Conservation (phyloP, 2,888 invertebrate species). For the Erpobdella octoculata region DNA sequence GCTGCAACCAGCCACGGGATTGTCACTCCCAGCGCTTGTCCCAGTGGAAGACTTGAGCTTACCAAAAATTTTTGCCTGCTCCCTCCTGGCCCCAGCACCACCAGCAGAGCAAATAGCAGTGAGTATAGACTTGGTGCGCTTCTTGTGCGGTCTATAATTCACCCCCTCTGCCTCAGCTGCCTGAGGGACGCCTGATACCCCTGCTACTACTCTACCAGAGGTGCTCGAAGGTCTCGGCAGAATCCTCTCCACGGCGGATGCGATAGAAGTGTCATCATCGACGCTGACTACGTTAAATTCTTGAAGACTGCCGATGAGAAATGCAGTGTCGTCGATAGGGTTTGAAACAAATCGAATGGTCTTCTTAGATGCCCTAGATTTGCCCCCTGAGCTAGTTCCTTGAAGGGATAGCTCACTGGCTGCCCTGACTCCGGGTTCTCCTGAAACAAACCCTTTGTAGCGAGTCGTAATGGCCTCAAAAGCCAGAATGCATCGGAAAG, state of each 20-base stretch:
- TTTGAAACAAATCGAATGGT: conserved; percentile 33
- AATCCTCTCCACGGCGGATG: background rate
- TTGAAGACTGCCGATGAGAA: conserved; percentile 33
- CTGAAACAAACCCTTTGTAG: conserved; percentile 22
- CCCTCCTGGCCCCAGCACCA: background rate
- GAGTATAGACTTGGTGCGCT: background rate
- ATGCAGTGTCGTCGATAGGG: conserved; percentile 11
- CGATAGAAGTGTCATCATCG: background rate
- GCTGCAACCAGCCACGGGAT: too few species aligned
- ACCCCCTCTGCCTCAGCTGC: background rate
- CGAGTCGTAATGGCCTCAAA: conserved; percentile 33
- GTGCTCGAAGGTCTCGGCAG: background rate
- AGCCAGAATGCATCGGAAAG: conserved; percentile 32
- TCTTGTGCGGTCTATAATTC: background rate
- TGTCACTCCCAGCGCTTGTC: background rate
- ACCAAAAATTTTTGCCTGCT: background rate
- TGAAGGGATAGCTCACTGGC: conserved; percentile 26
- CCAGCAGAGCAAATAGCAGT: background rate
- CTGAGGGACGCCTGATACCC: background rate
- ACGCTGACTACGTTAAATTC: conserved; percentile 23
- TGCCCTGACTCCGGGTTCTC: background rate
- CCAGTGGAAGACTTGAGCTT: background rate
- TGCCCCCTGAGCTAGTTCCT: background rate
- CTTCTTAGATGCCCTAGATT: conserved; percentile 20
- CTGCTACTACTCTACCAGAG: too few species aligned